Evolutionary conservation across 2,888 invertebrate genomes (phyloP).

Genomic region (Augochlorella aurata): DNA sequence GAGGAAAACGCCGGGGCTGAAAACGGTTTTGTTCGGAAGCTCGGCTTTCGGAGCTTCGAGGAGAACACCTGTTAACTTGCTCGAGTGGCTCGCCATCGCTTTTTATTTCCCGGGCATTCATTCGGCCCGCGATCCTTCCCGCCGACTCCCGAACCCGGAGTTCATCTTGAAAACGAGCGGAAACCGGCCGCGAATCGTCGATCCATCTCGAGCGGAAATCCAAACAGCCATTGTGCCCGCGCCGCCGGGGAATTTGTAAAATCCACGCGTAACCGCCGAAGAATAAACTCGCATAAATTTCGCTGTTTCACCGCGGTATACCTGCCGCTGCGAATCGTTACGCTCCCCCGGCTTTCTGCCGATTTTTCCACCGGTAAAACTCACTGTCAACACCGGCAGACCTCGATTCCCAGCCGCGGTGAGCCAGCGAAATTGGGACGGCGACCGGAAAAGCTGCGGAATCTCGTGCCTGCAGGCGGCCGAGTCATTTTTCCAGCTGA

Average conservation of each 20-base stretch:
- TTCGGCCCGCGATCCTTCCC: conserved; percentile 2
- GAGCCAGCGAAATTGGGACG: background rate
- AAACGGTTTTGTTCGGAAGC: conserved; percentile 9
- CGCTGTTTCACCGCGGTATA: background rate
- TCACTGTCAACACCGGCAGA: background rate
- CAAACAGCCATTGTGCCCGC: background rate
- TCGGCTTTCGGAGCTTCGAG: conserved; percentile 9
- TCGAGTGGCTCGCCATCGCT: conserved; percentile 12
- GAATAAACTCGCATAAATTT: conserved; percentile 11
- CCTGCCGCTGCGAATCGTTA: background rate
- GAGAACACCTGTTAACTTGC: conserved; percentile 24
- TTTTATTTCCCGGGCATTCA: conserved; percentile 19
- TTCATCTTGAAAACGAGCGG: background rate
- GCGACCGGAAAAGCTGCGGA: background rate
- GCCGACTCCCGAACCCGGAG: background rate
- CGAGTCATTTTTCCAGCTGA: background rate
- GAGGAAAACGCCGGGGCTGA: conserved; percentile 9
- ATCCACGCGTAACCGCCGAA: background rate
- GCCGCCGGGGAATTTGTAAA: background rate
- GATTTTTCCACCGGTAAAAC: background rate
- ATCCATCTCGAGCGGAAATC: conserved; percentile 8
- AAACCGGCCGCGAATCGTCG: background rate
- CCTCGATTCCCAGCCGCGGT: background rate
- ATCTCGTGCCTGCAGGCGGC: background rate
- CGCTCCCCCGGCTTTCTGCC: background rate